Conservation (phyloP, 2,888 invertebrate genomes). For the Philonicus albiceps region DNA sequence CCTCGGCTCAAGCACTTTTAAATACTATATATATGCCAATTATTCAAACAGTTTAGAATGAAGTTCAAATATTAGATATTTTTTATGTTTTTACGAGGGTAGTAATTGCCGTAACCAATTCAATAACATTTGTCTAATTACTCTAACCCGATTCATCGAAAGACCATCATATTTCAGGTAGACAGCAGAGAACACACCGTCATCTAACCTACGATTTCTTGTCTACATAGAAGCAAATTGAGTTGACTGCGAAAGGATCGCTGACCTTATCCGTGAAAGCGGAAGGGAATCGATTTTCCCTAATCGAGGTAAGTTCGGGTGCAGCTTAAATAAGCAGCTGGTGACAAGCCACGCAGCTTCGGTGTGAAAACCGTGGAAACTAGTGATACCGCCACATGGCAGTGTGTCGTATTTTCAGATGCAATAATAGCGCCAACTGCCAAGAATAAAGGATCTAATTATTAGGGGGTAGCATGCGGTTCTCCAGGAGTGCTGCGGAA, state of each 20-base stretch:
- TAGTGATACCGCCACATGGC: slow-evolving; percentile 12
- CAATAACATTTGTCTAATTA: background rate
- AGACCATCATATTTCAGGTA: background rate
- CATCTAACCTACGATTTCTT: background rate
- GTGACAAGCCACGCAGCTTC: background rate
- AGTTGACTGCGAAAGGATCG: background rate
- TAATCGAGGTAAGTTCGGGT: background rate
- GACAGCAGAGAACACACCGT: background rate
- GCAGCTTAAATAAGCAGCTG: slow-evolving; percentile 9
- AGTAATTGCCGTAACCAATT: no score
- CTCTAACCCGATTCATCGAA: background rate
- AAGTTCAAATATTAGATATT: no score
- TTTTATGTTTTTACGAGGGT: no score
- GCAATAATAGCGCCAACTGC: slow-evolving; percentile 24
- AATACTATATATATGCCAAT: no score
- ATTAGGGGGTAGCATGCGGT: slow-evolving; percentile 9
- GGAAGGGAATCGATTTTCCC: background rate
- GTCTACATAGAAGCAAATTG: background rate
- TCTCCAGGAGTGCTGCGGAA: background rate
- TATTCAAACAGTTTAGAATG: no score
- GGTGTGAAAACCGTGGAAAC: background rate
- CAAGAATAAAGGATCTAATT: slow-evolving; percentile 26
- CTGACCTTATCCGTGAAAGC: background rate
- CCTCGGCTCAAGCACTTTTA: no score
- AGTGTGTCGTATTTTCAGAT: background rate